Evolutionary conservation across 2,797 vertebrate genomes (phyloP), one percentile per base, ranked within the genome.

Genomic region (Sebastes matsubarae): DNA sequence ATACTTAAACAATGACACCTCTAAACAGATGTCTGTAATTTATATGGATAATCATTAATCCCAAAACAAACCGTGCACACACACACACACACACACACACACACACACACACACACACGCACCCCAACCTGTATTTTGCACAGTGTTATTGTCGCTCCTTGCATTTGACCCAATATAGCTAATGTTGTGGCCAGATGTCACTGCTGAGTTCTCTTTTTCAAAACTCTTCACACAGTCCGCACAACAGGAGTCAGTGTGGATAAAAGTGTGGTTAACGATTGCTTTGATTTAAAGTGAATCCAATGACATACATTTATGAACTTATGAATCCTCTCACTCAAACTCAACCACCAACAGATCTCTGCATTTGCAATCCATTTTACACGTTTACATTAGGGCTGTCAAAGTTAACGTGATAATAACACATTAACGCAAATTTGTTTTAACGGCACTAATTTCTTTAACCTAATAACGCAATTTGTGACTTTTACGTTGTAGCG

Each of bases 41-140:
- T 88, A 87, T 84, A 79, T 65, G 77, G 87, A 80, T 84, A 59
- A 82, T 87, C 84, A 81, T 82, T 90, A 82, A 86, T 85, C 81
- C 52, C 29, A 77, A 82, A 79, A 86, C 80, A 82, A 85, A 87
- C 83, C 76, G 12, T 81, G 27, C 38, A 76, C 7, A 46, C 46
- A 18, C 79, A 61, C 68, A 34, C 75, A 73, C 57, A 54, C 29
- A 50, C 30, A 38, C 72, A 63, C 57, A 73, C 55, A 38, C 8
- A n/a, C 58, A 34, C 60, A 79, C 4, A 42, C 42, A 20, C 79
- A 60, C 29, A 70, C 34, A 34, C 34, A 50, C 6, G 16, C 46
- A 50, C 46, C 18, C 16, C 18, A 30, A 60, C 58, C 10, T 30
- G 36, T 36, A 29, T 58, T 60, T 52, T 70, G 5, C 18, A 55